Base-by-base conservation (phyloP, 2,797 vertebrate genomes). In the Delichon dasypus region DNA sequence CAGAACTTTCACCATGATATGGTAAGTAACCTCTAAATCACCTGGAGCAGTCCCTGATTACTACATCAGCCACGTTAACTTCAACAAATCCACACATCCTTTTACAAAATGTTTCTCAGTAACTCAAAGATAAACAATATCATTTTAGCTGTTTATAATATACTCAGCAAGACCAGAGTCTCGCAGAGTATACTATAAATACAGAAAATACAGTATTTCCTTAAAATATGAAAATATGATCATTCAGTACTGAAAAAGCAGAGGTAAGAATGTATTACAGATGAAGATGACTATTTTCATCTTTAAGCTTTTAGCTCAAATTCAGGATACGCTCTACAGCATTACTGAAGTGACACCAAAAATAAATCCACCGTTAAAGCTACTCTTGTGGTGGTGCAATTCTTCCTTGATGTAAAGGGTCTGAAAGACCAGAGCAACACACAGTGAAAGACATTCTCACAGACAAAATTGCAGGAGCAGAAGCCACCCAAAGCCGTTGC, bases 21-120 rank as follows among this genome's bases (percentile, higher is more conserved):
- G 5, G 12, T 6, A 29, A 51, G 12, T 11, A 34, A 21, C n/a
- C 32, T 27, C 50, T 48, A 32, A 84, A 78, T 55, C 32, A 62
- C 61, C 23, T 50, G 30, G 26, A 72, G 17, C 18, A 32, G 34
- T 66, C 54, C 47, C 66, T 45, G 71, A 89, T 74, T 51, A 22
- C 15, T 36, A 23, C 16, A 66, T 45, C 34, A 84, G 12, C 16
- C 29, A n/a, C 0, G 0, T 45, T 38, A 64, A 20, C 26, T 42
- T 34, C 29, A 26, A 19, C 11, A 66, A 38, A 66, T 3, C 22
- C 19, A 34, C 44, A 78, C 10, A 58, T 45, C 54, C 40, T 34
- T 76, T 82, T 89, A 34, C 21, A 77, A 65, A 62, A 34, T 1
- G 4, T 34, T 85, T 15, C 25, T 74, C 45, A 34, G 19, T 34